Conservation (phyloP, 2,113 vertebrate genomes). For the Pao palembangensis region DNA sequence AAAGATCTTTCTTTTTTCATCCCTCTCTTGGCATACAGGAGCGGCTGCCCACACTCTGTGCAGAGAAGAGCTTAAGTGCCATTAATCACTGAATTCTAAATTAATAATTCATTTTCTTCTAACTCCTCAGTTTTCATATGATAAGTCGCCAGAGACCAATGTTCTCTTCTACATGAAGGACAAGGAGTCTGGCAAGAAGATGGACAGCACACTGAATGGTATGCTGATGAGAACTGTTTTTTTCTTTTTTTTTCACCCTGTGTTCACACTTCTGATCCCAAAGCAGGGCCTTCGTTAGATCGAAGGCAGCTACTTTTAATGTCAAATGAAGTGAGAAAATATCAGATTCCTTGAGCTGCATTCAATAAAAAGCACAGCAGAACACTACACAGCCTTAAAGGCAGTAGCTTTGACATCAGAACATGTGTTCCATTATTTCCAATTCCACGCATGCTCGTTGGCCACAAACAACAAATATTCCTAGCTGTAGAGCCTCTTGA, state of each 20-base stretch:
- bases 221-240: conserved; percentile 38
- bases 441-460: too few relatives aligned
- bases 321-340: conserved; percentile 5
- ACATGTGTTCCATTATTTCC: too few relatives aligned
- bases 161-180: conserved; percentile 84
- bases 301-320: conserved; percentile 24
- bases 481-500: too few relatives aligned
- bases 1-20: conserved; percentile 2
- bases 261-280: conserved; percentile 14
- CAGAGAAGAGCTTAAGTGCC: conserved; percentile 52
- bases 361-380: too few relatives aligned
- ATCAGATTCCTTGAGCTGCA: too few relatives aligned
- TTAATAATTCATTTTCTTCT: conserved; percentile 58
- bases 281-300: conserved; percentile 6
- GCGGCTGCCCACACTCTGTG: conserved; percentile 53
- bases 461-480: too few relatives aligned
- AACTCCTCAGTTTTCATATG: conserved; percentile 79
- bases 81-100: conserved; percentile 60
- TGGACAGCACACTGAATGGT: conserved; percentile 92
- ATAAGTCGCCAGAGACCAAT: conserved; percentile 80
- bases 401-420: too few relatives aligned
- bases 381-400: too few relatives aligned
- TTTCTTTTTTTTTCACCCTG: conserved; percentile 32
- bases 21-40: conserved; percentile 27
- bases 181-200: conserved; percentile 77